Evolutionary conservation across 1,140 invertebrate species (phyloP), one percentile per base, ranked within the genome.

Genomic region (Platyura marginata): DNA sequence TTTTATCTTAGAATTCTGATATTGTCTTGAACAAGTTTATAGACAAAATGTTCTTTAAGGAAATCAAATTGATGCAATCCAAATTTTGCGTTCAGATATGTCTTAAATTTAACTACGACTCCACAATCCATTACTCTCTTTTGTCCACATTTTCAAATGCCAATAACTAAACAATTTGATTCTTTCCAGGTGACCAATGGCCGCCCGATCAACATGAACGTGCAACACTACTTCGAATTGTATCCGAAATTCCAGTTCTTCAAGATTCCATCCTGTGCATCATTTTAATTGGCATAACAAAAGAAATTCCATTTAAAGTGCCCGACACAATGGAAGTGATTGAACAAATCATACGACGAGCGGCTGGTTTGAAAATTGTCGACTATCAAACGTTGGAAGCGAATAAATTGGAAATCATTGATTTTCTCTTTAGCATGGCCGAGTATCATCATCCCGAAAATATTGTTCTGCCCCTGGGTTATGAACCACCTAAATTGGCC

Each of bases 371-470:
- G 48, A 74, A 80, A 18, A 63, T 71, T 1, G 72, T 76, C 46
- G 71, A 70, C 39, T 71, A 72, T 46, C 71, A 71, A 8, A 74
- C 77, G 0, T 63, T 83, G 41, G 69, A 76, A 47, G 75, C 84
- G 18, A 79, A 91, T 50, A 84, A 89, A 57, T 60, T 81, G 11
- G 83, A 94, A 48, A 71, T 96, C 4, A 77, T 94, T 11, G 86
- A 94, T 52, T 74, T 89, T 37, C 72, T 96, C 48, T 88, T 96
- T 50, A 85, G 88, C 55, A 69, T 93, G 44, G 84, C 82, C 52
- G 77, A 83, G 44, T 97, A 96, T 66, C 81, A 83, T 52, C 83
- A 92, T 59, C 91, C 90, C 1, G 89, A 92, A 52, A 92, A 92
- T 52, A 93, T 94, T 46, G 74, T 75, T 16, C 67, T 96, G 41